phyloP scores from a whole-genome alignment of 2,888 invertebrate genomes.

The Rhagonycha lutea region DNA sequence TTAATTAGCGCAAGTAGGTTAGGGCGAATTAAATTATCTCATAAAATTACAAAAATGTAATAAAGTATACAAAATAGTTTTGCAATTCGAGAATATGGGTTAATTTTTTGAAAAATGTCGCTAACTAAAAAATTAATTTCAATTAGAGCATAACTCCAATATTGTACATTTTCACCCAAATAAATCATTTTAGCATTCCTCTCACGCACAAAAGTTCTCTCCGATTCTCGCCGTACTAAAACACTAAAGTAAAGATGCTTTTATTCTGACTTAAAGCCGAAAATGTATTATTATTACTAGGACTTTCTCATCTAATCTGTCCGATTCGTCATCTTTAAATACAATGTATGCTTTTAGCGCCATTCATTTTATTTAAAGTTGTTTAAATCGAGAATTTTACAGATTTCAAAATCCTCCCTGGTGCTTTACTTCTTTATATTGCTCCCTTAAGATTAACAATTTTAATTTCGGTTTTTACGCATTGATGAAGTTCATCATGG shows the following conservation, averaged over 20 bases:
- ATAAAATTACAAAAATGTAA: not conserved
- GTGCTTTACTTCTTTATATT: not conserved
- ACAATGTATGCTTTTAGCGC: constrained; percentile 9
- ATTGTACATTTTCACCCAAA: not conserved
- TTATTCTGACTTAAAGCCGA: constrained; percentile 32
- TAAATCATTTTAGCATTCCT: constrained; percentile 1
- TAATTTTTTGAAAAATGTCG: not conserved
- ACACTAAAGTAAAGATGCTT: constrained; percentile 16
- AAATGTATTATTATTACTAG: constrained; percentile 40
- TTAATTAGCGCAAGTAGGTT: not conserved
- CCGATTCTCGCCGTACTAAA: constrained; percentile 11
- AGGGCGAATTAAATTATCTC: not conserved
- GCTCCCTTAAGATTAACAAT: not conserved
- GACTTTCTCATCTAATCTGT: constrained; percentile 32
- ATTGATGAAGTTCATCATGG: not conserved
- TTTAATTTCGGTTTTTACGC: not conserved
- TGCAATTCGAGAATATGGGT: not conserved
- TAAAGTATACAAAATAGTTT: not conserved
- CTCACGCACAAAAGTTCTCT: constrained; percentile 10
- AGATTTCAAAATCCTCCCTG: not conserved
- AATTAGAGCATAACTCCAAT: not conserved
- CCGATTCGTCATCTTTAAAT: constrained; percentile 35
- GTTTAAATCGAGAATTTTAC: not conserved
- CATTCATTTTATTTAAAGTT: not conserved
- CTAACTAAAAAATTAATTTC: not conserved